Conservation (phyloP, 2,797 vertebrate species). For the Rhinichthys osculus region DNA sequence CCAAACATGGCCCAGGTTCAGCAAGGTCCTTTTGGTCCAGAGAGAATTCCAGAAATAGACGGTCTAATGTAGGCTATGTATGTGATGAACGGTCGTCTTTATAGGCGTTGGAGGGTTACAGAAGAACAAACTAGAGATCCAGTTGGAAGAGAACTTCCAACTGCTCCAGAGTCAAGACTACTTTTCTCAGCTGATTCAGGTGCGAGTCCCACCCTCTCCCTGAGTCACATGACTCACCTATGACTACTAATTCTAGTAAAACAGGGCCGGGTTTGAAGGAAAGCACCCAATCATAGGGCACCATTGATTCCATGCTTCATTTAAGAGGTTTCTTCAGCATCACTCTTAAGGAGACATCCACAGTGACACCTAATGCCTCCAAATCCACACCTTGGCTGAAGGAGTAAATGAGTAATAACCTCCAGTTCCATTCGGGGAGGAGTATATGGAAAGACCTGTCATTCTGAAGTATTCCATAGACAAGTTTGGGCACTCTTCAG, state of each 20-base stretch:
- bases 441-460: slow-evolving; percentile 43
- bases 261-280: slow-evolving; percentile 66
- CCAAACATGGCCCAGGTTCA: slow-evolving; percentile 77
- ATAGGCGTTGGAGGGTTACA: neutral
- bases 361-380: slow-evolving; percentile 60
- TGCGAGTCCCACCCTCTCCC: slow-evolving; percentile 65
- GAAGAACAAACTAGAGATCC: slow-evolving; percentile 10
- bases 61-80: neutral
- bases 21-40: slow-evolving; percentile 13
- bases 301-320: slow-evolving; percentile 62
- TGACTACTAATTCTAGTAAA: slow-evolving; percentile 55
- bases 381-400: slow-evolving; percentile 41
- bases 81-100: neutral
- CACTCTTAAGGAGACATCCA: slow-evolving; percentile 58
- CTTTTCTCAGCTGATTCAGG: slow-evolving; percentile 71
- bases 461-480: slow-evolving; percentile 44
- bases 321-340: slow-evolving; percentile 58
- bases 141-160: neutral
- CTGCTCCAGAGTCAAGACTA: slow-evolving; percentile 60
- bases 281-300: slow-evolving; percentile 56
- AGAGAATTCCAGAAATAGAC: slow-evolving; percentile 19
- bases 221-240: slow-evolving; percentile 70
- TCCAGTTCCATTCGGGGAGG: slow-evolving; percentile 40
- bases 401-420: slow-evolving; percentile 36
- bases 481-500: slow-evolving; percentile 74